Percentiles rank a stretch among this genome's conserved stretches.
These are phyloP conservation scores for Smithornis capensis DNA, from an alignment of 2,113 vertebrate genomes.

Conservation along the genomic window DNA sequence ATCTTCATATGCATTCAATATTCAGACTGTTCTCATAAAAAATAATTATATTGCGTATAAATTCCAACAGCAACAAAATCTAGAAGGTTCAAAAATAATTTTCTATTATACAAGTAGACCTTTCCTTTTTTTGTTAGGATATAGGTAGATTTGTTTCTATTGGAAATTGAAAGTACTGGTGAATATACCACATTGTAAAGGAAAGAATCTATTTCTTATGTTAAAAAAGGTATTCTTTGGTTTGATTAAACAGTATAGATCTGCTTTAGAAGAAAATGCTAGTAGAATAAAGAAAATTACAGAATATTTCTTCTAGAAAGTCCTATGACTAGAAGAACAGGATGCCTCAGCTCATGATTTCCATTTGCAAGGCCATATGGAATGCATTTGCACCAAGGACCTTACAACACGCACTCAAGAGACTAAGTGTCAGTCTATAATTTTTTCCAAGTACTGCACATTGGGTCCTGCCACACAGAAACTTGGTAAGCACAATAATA, in stretches of 20 bases:
- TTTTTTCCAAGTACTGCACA: background rate
- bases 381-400: background rate
- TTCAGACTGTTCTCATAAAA: background rate
- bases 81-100: background rate
- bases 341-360: background rate
- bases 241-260: background rate
- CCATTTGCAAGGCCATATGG: fast-evolving
- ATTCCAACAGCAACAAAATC: background rate
- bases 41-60: background rate
- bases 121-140: background rate
- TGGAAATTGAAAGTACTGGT: background rate
- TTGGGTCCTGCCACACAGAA: background rate
- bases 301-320: background rate
- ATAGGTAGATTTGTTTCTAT: background rate
- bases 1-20: background rate
- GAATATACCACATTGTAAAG: background rate
- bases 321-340: background rate
- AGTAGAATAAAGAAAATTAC: background rate
- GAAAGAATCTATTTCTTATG: background rate
- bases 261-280: background rate
- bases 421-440: background rate
- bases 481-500: conserved; percentile 6
- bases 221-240: background rate
- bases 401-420: fast-evolving
- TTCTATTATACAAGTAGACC: background rate